Evolutionary conservation across 1,140 invertebrate genomes (phyloP), one percentile per base, ranked within the genome.

Genomic region (Ptiloglossa arizonensis): DNA sequence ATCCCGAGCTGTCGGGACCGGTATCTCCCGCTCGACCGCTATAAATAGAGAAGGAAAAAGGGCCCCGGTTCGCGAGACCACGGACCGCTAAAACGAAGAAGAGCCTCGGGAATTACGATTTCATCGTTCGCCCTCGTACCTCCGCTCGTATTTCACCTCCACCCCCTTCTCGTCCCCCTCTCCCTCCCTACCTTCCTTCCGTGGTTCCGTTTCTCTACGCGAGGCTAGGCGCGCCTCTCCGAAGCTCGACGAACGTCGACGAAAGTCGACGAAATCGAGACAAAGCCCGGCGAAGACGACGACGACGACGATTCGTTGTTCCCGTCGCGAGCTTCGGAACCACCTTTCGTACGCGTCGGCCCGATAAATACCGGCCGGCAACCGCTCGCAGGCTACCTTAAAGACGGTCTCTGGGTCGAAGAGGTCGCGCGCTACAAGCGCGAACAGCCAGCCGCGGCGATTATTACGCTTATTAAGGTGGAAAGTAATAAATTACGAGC

Each of bases 401-500:
- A 92, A 90, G 90, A 93, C 92, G 90, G 91, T 91, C 89, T 87
- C 80, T 87, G 85, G 89, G 91, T 92, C 89, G 90, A 35, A 35
- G 76, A 89, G 90, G 89, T 91, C 89, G 86, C 46, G 66, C 46
- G 60, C 66, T 48, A 67, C 67, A 48, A 70, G 76, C 75, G 54
- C 67, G 67, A 60, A 72, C 64, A 74, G 54, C 80, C 15, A 32
- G 50, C 67, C 48, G 56, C 74, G 50, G 68, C 68, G 77, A 92
- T 73, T 83, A 83, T 84, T 84, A 84, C 91, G 90, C 91, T 93
- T 92, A 93, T 92, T 92, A 92, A 92, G 89, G 88, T 90, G 88
- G 90, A 91, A 92, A 92, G 90, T 92, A 91, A 93, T 92, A 92
- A 92, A 92, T 92, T 92, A 93, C 90, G 62, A 88, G 64, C 86